Percentiles rank a stretch among this genome's conserved stretches.
phyloP scores from a whole-genome alignment of 2,797 vertebrate genomes.

The Pseudomugil gertrudae region DNA sequence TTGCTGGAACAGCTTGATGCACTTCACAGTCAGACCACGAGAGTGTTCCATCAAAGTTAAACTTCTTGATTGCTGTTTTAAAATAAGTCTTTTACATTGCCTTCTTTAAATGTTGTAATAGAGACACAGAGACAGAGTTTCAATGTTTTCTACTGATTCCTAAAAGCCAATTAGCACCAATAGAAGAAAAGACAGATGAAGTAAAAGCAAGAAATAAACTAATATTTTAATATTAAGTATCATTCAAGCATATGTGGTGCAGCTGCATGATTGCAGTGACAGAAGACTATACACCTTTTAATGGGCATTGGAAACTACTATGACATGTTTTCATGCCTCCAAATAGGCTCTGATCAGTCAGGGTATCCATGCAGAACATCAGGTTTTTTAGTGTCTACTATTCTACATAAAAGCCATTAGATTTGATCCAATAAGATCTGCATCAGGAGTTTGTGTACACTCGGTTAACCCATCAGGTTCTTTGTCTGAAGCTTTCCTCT shows the following conservation, averaged over 20 bases:
- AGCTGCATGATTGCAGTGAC: not conserved
- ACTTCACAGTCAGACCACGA: constrained; percentile 38
- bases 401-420: not conserved
- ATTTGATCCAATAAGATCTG: not conserved
- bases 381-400: not conserved
- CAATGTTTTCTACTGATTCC: not conserved
- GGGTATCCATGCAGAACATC: not conserved
- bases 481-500: not conserved
- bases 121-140: not conserved
- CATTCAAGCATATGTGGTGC: not conserved
- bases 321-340: not conserved
- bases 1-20: constrained; percentile 40
- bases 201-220: not conserved
- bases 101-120: constrained; percentile 14
- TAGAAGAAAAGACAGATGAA: not conserved
- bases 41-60: constrained; percentile 36
- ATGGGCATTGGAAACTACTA: not conserved
- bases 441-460: not conserved
- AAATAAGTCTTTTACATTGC: not conserved
- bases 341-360: not conserved
- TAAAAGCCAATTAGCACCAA: not conserved
- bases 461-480: not conserved
- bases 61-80: constrained; percentile 19
- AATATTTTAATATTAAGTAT: not conserved
- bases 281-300: not conserved